phyloP scores from a whole-genome alignment of 2,797 vertebrate species.

The Rhynchotus rufescens region DNA sequence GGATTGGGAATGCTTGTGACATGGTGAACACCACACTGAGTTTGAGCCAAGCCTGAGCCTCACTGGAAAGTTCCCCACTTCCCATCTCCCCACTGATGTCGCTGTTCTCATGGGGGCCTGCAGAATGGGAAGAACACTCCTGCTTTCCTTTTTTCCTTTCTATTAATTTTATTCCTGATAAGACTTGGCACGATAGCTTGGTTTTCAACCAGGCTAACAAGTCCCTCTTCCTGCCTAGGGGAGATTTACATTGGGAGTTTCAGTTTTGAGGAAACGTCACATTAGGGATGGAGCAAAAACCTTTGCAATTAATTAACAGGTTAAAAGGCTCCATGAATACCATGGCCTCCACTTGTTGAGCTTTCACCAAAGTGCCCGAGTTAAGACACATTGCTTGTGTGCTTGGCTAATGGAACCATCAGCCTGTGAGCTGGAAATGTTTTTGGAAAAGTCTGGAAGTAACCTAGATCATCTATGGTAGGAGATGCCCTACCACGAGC shows the following conservation, averaged over 20 bases:
- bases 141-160: not conserved
- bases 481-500: not conserved
- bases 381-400: slow-evolving; percentile 7
- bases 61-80: not conserved
- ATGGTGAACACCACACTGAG: not conserved
- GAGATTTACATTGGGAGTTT: slow-evolving; percentile 56
- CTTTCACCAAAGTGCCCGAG: slow-evolving; percentile 12
- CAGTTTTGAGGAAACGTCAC: slow-evolving; percentile 39
- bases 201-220: slow-evolving; percentile 30
- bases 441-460: not conserved
- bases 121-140: not conserved
- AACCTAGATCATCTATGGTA: not conserved
- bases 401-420: slow-evolving; percentile 8
- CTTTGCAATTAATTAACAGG: slow-evolving; percentile 46
- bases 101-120: not conserved
- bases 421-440: not conserved
- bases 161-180: not conserved
- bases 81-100: slow-evolving; percentile 29
- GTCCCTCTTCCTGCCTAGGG: not conserved
- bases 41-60: slow-evolving; percentile 35
- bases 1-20: not conserved
- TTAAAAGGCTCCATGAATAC: slow-evolving; percentile 32
- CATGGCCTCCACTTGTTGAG: slow-evolving; percentile 10
- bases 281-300: slow-evolving; percentile 12
- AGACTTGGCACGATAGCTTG: not conserved